Evolutionary conservation across 2,888 invertebrate species (phyloP).

Genomic region (Ctenicera cuprea): DNA sequence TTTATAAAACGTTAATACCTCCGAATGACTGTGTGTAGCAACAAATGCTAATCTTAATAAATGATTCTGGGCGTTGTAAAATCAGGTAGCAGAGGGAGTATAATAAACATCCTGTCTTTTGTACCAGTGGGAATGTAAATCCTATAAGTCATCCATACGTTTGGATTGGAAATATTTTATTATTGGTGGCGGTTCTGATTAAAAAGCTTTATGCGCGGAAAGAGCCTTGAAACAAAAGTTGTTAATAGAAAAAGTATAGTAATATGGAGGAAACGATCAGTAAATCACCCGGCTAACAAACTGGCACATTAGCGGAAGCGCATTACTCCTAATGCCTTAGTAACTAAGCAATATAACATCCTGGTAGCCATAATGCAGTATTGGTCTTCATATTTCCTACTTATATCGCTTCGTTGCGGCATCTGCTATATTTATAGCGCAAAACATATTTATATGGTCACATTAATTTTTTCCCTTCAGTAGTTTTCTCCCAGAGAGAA

Average conservation of each 20-base stretch:
- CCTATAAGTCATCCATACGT: constrained; percentile 34
- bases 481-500: constrained; percentile 41
- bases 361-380: constrained; percentile 65
- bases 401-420: constrained; percentile 64
- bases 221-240: constrained; percentile 35
- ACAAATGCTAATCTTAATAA: constrained; percentile 60
- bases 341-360: constrained; percentile 63
- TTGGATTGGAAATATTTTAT: constrained; percentile 24
- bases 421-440: constrained; percentile 66
- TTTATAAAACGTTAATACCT: constrained; percentile 45
- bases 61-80: constrained; percentile 55
- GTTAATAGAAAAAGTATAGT: constrained; percentile 37
- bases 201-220: neutral
- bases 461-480: constrained; percentile 65
- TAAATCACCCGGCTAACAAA: constrained; percentile 53
- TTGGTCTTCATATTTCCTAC: constrained; percentile 68
- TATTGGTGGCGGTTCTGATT: neutral
- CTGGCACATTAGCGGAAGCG: constrained; percentile 60
- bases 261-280: constrained; percentile 37
- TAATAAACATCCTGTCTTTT: constrained; percentile 55
- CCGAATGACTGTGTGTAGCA: constrained; percentile 44
- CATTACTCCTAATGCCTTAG: constrained; percentile 61
- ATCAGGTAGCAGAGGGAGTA: constrained; percentile 52
- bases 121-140: constrained; percentile 49
- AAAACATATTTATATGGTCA: constrained; percentile 66